Evolutionary conservation across 2,888 invertebrate genomes (phyloP).

Genomic region (Cryptus armator): DNA sequence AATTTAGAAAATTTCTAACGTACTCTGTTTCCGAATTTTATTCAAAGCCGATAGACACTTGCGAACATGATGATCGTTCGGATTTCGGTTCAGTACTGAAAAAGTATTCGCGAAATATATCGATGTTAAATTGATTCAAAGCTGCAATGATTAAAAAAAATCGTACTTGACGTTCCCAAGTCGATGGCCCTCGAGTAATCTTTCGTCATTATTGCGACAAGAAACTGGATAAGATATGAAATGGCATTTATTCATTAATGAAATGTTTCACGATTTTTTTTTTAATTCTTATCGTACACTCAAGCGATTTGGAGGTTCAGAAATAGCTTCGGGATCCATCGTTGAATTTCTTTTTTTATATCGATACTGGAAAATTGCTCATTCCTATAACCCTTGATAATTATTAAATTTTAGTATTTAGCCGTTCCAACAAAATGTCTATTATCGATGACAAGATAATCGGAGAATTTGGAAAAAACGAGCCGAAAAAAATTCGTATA

Average conservation of each 20-base stretch:
- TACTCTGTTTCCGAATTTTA: constrained; percentile 47
- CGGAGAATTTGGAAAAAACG: constrained; percentile 9
- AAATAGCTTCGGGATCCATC: constrained; percentile 33
- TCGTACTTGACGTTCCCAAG: constrained; percentile 58
- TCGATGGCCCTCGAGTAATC: constrained; percentile 62
- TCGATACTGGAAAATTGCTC: background rate
- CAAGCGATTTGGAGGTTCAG: constrained; percentile 35
- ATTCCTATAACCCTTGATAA: background rate
- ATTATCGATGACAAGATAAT: background rate
- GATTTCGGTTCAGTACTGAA: constrained; percentile 52
- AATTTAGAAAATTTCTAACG: background rate
- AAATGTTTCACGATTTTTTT: background rate
- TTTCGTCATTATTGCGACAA: constrained; percentile 67
- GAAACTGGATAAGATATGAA: constrained; percentile 56
- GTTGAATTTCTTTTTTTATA: constrained; percentile 1
- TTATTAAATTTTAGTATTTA: background rate
- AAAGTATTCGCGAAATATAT: constrained; percentile 17
- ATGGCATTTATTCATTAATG: background rate
- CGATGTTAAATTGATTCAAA: background rate
- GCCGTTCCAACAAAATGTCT: background rate
- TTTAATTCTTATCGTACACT: constrained; percentile 18
- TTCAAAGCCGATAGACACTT: constrained; percentile 52
- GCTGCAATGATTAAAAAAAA: background rate
- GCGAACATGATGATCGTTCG: constrained; percentile 58
- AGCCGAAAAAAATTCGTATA: background rate